A percentile compares a stretch with the other conserved stretches of the same genome.
Conservation (phyloP, 1,140 invertebrate genomes). For the Hyles vespertilio region DNA sequence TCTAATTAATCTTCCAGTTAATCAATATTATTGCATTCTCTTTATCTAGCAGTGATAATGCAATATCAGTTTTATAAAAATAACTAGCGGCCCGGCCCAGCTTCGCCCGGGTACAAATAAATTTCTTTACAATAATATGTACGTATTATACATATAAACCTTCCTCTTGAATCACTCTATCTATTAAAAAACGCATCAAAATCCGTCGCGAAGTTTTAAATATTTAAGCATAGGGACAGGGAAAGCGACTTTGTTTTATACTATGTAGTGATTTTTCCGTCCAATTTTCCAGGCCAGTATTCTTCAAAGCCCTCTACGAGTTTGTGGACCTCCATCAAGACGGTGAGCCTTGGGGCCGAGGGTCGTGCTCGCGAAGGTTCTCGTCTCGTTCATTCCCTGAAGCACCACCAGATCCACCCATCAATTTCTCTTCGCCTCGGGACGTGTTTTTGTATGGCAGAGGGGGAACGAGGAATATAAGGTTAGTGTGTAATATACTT, state of each 20-base stretch:
- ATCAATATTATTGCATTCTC: no score
- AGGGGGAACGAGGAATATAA: constrained; percentile 87
- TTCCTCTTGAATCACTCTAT: no score
- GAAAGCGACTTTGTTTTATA: constrained; percentile 1
- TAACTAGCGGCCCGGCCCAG: no score
- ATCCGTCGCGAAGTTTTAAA: no score
- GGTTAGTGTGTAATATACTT: constrained; percentile 63
- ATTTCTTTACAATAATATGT: no score
- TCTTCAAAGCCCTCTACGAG: constrained; percentile 91
- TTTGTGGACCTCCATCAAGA: constrained; percentile 92
- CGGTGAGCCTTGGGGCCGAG: constrained; percentile 83
- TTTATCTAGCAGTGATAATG: no score
- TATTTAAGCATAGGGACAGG: no score
- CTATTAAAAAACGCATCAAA: no score
- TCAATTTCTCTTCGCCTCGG: constrained; percentile 81
- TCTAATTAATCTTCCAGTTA: no score
- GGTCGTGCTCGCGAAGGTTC: constrained; percentile 82
- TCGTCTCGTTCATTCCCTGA: constrained; percentile 77
- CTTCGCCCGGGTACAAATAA: no score
- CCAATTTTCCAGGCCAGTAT: constrained; percentile 79
- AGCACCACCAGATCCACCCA: constrained; percentile 76
- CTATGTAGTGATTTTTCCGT: background rate
- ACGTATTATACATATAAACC: no score
- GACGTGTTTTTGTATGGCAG: constrained; percentile 92
- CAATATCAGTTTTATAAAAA: no score